Percentiles rank a stretch among this genome's conserved stretches.
Evolutionary conservation across 92 coral and sea anemone species (phyloP).

Genomic region (Palythoa grandis): DNA sequence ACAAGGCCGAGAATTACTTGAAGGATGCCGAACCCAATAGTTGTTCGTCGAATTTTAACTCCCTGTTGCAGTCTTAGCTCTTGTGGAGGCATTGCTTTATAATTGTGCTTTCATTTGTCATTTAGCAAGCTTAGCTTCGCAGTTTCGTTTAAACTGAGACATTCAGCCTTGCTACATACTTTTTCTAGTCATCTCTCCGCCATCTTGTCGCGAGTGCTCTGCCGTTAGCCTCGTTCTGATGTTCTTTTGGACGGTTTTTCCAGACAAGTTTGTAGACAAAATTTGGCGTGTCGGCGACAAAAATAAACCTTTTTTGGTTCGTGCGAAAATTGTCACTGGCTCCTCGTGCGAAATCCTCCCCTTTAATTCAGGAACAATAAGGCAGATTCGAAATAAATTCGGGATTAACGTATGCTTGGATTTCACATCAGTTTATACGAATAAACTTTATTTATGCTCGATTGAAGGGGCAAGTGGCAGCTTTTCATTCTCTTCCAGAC

Average conservation of each 20-base stretch:
- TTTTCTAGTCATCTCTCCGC: constrained; percentile 41
- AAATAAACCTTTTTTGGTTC: constrained; percentile 14
- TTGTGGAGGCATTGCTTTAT: constrained; percentile 63
- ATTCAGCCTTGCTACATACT: constrained; percentile 5
- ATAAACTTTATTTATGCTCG: constrained; percentile 2
- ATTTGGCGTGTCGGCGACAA: constrained; percentile 30
- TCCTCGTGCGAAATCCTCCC: constrained; percentile 31
- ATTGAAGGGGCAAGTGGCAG: constrained; percentile 4
- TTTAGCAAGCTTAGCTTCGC: constrained; percentile 13
- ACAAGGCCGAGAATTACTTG: constrained; percentile 89
- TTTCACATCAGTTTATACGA: background rate
- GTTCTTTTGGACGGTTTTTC: constrained; percentile 54
- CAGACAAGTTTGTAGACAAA: constrained; percentile 32
- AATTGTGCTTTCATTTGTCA: constrained; percentile 10
- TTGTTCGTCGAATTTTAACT: constrained; percentile 82
- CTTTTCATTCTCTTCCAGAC: constrained; percentile 22
- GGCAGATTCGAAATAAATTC: background rate
- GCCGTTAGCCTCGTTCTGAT: constrained; percentile 72
- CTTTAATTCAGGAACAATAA: background rate
- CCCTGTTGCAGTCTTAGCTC: constrained; percentile 66
- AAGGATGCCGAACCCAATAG: constrained; percentile 82
- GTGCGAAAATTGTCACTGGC: background rate
- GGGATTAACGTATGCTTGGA: constrained; percentile 32
- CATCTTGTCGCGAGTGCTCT: constrained; percentile 64
- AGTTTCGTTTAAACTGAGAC: constrained; percentile 36